Evolutionary conservation across 2,888 invertebrate genomes (phyloP).

Genomic region (Dione juno): DNA sequence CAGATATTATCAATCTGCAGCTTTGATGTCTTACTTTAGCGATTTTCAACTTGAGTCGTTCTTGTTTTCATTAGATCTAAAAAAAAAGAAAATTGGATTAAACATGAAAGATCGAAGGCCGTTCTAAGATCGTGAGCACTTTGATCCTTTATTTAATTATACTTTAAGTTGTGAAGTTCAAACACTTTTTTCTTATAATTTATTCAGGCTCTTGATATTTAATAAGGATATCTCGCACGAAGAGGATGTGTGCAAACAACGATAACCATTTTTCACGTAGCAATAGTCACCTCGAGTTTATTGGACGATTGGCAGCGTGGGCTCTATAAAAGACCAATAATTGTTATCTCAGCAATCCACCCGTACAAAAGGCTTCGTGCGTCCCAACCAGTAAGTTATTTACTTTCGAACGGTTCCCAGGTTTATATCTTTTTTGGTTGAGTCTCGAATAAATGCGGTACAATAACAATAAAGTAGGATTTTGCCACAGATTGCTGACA

Average conservation of each 20-base stretch:
- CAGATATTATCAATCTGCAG: slow-evolving; percentile 43
- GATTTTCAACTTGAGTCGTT: slow-evolving; percentile 68
- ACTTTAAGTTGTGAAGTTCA: slow-evolving; percentile 49
- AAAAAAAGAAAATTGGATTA: slow-evolving; percentile 66
- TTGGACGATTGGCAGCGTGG: slow-evolving; percentile 55
- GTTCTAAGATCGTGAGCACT: slow-evolving; percentile 53
- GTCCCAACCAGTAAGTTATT: slow-evolving; percentile 65
- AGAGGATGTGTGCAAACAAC: slow-evolving; percentile 35
- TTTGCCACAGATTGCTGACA: slow-evolving; percentile 77
- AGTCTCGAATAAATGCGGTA: slow-evolving; percentile 74
- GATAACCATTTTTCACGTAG: slow-evolving; percentile 43
- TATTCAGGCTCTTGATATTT: slow-evolving; percentile 4
- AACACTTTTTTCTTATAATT: slow-evolving; percentile 37
- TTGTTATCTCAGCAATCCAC: slow-evolving; percentile 70
- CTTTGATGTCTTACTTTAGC: slow-evolving; percentile 68
- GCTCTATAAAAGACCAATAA: slow-evolving; percentile 68
- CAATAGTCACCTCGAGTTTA: slow-evolving; percentile 45
- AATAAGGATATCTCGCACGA: slow-evolving; percentile 16
- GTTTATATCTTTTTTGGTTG: slow-evolving; percentile 71
- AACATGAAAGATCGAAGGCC: slow-evolving; percentile 64
- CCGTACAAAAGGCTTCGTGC: slow-evolving; percentile 56
- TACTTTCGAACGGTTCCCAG: slow-evolving; percentile 72
- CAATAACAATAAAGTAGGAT: slow-evolving; percentile 80
- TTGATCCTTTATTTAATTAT: slow-evolving; percentile 63
- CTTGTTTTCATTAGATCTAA: slow-evolving; percentile 64